These are phyloP conservation scores for Pachyrhynchus sulphureomaculatus DNA, from an alignment of 1,140 invertebrate species.

Conservation along the genomic window DNA sequence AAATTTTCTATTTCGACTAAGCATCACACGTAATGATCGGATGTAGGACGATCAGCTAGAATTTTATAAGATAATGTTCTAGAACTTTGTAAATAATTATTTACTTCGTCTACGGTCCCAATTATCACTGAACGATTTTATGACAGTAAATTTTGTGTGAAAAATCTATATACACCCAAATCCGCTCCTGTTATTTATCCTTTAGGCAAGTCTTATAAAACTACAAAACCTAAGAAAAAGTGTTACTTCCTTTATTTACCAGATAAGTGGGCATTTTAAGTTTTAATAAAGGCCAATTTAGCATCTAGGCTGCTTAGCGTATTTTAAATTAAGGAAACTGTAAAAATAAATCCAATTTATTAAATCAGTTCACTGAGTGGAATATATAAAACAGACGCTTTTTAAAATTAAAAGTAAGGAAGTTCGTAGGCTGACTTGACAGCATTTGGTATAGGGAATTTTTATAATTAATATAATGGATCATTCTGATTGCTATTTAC, in stretches of 20 bases:
- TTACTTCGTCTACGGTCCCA: no score
- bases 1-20: no score
- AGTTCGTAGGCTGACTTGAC: constrained; percentile 1
- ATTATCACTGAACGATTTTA: no score
- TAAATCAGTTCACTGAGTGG: constrained; percentile 2
- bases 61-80: no score
- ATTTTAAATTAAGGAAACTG: constrained; percentile 14
- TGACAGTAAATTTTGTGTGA: no score
- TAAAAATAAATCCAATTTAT: background rate
- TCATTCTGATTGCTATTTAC: no score
- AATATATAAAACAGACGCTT: background rate
- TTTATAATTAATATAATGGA: constrained; percentile 2
- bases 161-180: no score
- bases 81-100: no score
- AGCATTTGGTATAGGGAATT: background rate
- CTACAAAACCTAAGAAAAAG: background rate
- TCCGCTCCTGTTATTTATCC: background rate
- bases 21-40: no score
- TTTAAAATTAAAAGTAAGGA: background rate
- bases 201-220: background rate
- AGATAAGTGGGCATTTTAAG: constrained; percentile 1
- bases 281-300: constrained; percentile 12
- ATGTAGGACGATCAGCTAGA: no score
- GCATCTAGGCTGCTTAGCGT: constrained; percentile 2
- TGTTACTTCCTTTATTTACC: background rate